Base-by-base conservation (phyloP, 2,888 invertebrate species). In the Tipula confusa region DNA sequence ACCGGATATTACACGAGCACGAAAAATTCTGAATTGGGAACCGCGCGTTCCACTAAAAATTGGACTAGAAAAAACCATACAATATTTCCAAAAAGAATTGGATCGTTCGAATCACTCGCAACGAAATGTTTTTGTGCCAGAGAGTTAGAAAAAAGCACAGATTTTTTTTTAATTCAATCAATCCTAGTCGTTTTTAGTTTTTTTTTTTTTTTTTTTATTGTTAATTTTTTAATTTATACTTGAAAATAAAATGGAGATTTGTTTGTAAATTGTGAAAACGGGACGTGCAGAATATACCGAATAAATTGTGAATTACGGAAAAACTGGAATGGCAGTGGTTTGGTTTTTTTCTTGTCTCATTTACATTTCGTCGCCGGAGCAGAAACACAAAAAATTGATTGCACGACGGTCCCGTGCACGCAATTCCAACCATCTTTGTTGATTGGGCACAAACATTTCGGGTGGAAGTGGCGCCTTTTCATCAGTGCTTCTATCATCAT, bases 391-490 rank as follows among this genome's bases (percentile, higher is more conserved):
- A 82, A 84, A 85, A 82, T 85, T 84, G 38, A 85, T 38, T 38
- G 84, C 82, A 84, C 86, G 86, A 36, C 86, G 86, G 86, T 90
- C 91, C 82, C 91, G 90, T 18, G 94, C 95, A 80, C 96, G 92
- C 79, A 96, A 90, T 85, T 95, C 94, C 9, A 97, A 90, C 96
- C 96, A 97, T 87, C 96, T 94, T 88, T 96, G 95, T 89, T 97
- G 96, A 89, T 97, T 96, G 1, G 96, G 96, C 9, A 97, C 96
- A 88, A 96, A 97, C 96, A 97, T 96, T 89, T 97, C 97, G 0
- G 96, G 95, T 0, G 96, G 97, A 93, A 97, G 94, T 86, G 94
- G 90, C 31, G 92, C 92, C 84, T 92, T 92, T 0, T 90, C 88
- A 18, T 91, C 90, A 33, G 87, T 86, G 85, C 88, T 87, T 18